These are phyloP conservation scores for Struthidea cinerea DNA, from an alignment of 2,113 vertebrate genomes.

Conservation along the genomic window DNA sequence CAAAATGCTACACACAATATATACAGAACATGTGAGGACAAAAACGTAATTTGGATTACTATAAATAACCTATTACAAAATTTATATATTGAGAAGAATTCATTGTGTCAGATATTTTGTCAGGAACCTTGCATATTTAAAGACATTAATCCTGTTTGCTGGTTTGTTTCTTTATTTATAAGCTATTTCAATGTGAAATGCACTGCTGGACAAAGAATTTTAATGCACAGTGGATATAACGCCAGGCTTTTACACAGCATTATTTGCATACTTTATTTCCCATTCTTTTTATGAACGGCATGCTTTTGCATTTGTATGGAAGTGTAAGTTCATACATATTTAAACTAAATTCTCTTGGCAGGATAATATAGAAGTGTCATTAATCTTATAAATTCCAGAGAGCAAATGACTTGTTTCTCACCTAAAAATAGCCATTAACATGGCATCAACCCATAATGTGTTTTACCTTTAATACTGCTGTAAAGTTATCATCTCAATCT, in stretches of 20 bases:
- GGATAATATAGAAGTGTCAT: background rate
- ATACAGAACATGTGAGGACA: background rate
- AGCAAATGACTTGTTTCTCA: background rate
- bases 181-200: background rate
- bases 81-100: background rate
- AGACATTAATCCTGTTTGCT: background rate
- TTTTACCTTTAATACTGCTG: background rate
- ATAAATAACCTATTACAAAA: background rate
- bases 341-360: constrained; percentile 11
- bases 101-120: background rate
- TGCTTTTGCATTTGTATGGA: background rate
- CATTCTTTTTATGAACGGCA: background rate
- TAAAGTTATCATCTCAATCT: background rate
- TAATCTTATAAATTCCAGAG: background rate
- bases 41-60: background rate
- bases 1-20: background rate
- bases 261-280: background rate
- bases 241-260: background rate
- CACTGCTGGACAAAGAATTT: background rate
- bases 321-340: background rate
- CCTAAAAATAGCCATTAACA: background rate
- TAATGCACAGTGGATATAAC: background rate
- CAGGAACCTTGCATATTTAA: background rate
- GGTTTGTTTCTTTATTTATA: background rate
- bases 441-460: background rate